Conservation (phyloP, 1,140 invertebrate species). For the Drosophila simulans region DNA sequence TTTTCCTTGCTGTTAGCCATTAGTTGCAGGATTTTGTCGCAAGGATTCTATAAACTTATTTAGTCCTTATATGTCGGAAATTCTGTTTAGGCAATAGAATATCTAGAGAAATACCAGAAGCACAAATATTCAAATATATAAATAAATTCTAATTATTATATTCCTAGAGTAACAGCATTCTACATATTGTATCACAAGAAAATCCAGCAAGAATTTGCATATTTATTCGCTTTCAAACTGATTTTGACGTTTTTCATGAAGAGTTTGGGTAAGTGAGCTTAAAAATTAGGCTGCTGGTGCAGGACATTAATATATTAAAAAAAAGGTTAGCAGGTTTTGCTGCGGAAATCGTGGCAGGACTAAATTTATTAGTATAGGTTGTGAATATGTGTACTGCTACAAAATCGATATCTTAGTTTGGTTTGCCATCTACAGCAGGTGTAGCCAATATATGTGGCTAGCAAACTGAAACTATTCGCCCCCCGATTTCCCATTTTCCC, state of each 20-base stretch:
- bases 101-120: no score
- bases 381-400: no score
- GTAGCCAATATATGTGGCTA: background rate
- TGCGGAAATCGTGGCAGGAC: background rate
- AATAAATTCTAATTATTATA: background rate
- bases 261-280: background rate
- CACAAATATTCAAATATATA: background rate
- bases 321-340: background rate
- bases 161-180: no score
- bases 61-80: no score
- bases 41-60: background rate
- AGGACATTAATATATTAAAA: background rate
- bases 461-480: background rate
- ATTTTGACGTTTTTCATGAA: background rate
- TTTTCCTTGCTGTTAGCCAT: conserved; percentile 10
- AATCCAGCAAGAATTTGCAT: no score
- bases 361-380: no score
- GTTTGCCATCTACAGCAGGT: background rate
- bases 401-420: background rate
- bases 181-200: no score
- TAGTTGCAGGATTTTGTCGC: background rate
- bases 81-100: background rate
- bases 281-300: background rate
- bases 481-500: no score
- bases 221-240: background rate